Conservation (phyloP, 1,140 invertebrate genomes). For the Mycetomoellerius zeteki region DNA sequence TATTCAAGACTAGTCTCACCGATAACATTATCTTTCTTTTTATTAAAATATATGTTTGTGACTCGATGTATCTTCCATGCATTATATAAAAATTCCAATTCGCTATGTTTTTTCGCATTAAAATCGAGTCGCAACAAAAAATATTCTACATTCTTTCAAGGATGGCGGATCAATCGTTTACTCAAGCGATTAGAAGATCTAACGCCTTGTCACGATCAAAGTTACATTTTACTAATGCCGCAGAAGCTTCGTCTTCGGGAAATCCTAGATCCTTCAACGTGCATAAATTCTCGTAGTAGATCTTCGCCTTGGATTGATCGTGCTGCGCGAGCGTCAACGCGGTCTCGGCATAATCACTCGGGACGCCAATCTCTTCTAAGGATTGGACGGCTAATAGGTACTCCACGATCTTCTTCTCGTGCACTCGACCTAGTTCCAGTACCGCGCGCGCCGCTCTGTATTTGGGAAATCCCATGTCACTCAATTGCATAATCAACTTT, state of each 20-base stretch:
- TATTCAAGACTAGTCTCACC: slow-evolving; percentile 52
- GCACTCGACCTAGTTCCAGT: slow-evolving; percentile 90
- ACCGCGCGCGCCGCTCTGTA: slow-evolving; percentile 92
- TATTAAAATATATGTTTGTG: slow-evolving; percentile 57
- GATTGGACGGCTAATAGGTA: slow-evolving; percentile 84
- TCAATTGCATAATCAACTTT: slow-evolving; percentile 90
- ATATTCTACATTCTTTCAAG: not conserved
- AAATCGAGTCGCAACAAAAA: slow-evolving; percentile 40
- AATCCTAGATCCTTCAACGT: slow-evolving; percentile 95
- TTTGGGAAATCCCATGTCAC: slow-evolving; percentile 94
- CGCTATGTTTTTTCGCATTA: not conserved
- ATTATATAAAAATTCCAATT: slow-evolving; percentile 32
- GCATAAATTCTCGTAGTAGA: slow-evolving; percentile 88
- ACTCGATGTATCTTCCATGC: slow-evolving; percentile 16
- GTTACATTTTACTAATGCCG: slow-evolving; percentile 92
- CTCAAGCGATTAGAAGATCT: slow-evolving; percentile 93
- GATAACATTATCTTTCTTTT: slow-evolving; percentile 29
- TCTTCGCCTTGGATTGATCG: slow-evolving; percentile 86
- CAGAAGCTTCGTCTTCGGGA: slow-evolving; percentile 91
- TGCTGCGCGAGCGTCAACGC: slow-evolving; percentile 86
- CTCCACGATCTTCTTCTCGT: slow-evolving; percentile 93
- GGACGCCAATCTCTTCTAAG: slow-evolving; percentile 91
- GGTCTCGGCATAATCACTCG: slow-evolving; percentile 88
- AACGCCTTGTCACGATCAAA: slow-evolving; percentile 95
- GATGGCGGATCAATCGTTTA: not conserved